Evolutionary conservation across 2,888 invertebrate species (phyloP), one percentile per base, ranked within the genome.

Genomic region (Tenthredo amoena): DNA sequence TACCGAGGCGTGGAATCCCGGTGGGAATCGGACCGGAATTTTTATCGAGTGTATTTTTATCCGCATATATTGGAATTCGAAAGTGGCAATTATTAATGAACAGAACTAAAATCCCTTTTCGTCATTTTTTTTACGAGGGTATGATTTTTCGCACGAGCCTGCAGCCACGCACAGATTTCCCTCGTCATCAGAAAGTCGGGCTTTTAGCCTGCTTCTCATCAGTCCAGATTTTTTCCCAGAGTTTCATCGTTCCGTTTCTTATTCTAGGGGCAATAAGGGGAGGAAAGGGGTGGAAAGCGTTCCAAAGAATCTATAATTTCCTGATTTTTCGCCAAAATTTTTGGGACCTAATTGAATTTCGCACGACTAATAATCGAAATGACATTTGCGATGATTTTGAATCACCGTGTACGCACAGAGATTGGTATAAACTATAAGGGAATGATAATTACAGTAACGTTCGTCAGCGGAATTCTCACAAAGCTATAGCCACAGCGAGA

Each of bases 21-120:
- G 10, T 15, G 21, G n/a, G 74, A n/a, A 43, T 26, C 12, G 26
- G 12, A 12, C 12, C 5, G 74, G 40, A 2, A 12, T 12, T 74
- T n/a, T 26, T 15, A 43, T 43, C 74, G 74, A 74, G 47, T 43
- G 18, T 68, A 74, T 74, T 74, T 40, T 31, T 26, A 74, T 74
- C 40, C 21, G 21, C 21, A 15, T 43, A 15, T 21, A 34, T 68
- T 68, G 68, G 74, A 40, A 43, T 74, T 74, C 3, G 21, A 43
- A 43, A 74, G 74, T 74, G 43, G 74, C 43, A 74, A 74, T 74
- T 40, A 74, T 26, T n/a, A 7, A 26, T 26, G 5, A 40, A 74
- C 74, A 72, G 15, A 74, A 43, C 21, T 43, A n/a, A 9, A 15
- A 7, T 72, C 34, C 6, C 6, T 55, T 7, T 6, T 55, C 18